Conservation (phyloP, 2,797 vertebrate species). For the Uromys caudimaculatus region DNA sequence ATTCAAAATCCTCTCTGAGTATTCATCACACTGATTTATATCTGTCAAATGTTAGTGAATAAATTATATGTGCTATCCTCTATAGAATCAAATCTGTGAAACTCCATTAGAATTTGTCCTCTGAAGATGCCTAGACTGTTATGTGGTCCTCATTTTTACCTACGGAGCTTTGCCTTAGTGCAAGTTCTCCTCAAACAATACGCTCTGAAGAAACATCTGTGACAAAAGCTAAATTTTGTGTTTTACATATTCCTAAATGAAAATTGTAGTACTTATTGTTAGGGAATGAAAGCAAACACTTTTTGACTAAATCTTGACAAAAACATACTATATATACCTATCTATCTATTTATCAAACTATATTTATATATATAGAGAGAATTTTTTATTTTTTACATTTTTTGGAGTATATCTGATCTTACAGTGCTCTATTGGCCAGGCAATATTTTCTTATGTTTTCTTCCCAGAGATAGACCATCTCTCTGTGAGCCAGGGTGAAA, state of each 20-base stretch:
- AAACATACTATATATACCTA: not conserved
- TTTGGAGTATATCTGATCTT: not conserved
- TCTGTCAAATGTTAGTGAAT: slow-evolving; percentile 48
- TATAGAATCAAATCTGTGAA: not conserved
- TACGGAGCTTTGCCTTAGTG: not conserved
- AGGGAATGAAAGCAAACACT: too few relatives aligned
- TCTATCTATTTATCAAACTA: too few relatives aligned
- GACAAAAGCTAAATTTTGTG: not conserved
- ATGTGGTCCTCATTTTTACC: not conserved
- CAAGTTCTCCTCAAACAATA: not conserved
- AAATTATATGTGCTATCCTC: not conserved
- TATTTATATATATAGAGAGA: too few relatives aligned
- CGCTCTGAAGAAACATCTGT: not conserved
- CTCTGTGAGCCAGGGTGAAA: not conserved
- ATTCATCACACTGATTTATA: slow-evolving; percentile 54
- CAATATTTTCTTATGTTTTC: not conserved
- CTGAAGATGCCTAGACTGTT: too few relatives aligned
- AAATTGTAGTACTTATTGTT: not conserved
- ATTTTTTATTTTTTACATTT: too few relatives aligned
- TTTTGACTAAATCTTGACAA: not conserved
- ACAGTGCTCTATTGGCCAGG: not conserved
- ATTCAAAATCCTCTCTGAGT: slow-evolving; percentile 65
- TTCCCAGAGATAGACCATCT: not conserved
- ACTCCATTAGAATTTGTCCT: not conserved
- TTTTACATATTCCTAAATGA: not conserved